These are phyloP conservation scores for Perodicticus potto DNA, from an alignment of 2,797 vertebrate genomes.

Conservation along the genomic window DNA sequence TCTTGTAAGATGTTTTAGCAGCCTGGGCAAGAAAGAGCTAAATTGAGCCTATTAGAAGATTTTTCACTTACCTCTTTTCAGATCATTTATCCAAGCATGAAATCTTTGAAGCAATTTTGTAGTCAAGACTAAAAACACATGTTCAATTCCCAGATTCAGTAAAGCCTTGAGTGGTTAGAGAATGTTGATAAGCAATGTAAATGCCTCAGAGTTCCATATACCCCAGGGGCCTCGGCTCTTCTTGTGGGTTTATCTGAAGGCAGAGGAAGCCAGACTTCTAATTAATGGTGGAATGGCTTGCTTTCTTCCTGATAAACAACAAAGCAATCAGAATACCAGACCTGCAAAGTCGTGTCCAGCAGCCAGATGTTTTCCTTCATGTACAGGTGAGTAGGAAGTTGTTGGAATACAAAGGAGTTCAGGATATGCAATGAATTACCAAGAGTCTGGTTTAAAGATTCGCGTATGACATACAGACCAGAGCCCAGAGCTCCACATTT, in stretches of 20 bases:
- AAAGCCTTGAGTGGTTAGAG: not conserved
- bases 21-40: not conserved
- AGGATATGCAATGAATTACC: not conserved
- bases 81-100: constrained; percentile 39
- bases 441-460: constrained; percentile 19
- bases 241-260: not conserved
- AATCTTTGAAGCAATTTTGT: constrained; percentile 51
- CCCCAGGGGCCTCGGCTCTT: not conserved
- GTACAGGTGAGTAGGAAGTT: constrained; percentile 28
- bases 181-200: not conserved
- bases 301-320: not conserved
- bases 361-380: constrained; percentile 38
- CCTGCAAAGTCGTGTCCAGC: not conserved
- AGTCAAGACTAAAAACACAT: constrained; percentile 41
- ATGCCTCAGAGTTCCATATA: not conserved
- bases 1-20: constrained; percentile 8
- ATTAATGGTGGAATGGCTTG: not conserved
- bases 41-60: not conserved
- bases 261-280: not conserved
- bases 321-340: not conserved
- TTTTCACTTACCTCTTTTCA: constrained; percentile 31
- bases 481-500: not conserved
- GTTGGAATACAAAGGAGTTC: not conserved
- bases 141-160: not conserved
- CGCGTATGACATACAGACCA: not conserved